Evolutionary conservation across 2,113 vertebrate genomes (phyloP).

Genomic region (Aythya baeri): DNA sequence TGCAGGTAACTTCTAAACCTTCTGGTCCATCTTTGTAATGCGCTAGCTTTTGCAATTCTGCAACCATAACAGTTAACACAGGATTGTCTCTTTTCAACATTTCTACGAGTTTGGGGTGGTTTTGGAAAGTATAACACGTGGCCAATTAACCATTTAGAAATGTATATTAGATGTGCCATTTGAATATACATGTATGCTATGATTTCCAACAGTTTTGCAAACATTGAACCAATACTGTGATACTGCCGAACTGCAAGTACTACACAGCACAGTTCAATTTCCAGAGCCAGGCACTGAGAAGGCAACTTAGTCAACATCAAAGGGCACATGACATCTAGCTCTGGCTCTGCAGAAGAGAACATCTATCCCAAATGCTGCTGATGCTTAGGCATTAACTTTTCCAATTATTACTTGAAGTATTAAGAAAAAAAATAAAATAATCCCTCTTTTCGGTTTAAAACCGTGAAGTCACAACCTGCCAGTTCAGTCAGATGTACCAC

Average conservation of each 20-base stretch:
- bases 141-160: neutral
- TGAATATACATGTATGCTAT: neutral
- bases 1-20: neutral
- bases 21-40: neutral
- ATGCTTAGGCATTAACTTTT: neutral
- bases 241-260: neutral
- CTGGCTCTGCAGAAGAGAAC: neutral
- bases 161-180: neutral
- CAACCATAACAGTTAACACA: neutral
- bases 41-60: neutral
- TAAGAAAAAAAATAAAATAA: neutral
- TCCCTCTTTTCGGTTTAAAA: neutral
- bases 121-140: neutral
- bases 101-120: neutral
- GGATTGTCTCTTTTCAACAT: neutral
- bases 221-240: neutral
- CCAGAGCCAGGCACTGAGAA: neutral
- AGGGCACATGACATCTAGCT: neutral
- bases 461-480: neutral
- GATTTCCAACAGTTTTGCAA: neutral
- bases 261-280: neutral
- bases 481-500: neutral
- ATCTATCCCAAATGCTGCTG: neutral
- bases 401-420: neutral
- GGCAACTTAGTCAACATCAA: neutral